phyloP scores from a whole-genome alignment of 2,888 invertebrate genomes.

The Heliconius cydno region DNA sequence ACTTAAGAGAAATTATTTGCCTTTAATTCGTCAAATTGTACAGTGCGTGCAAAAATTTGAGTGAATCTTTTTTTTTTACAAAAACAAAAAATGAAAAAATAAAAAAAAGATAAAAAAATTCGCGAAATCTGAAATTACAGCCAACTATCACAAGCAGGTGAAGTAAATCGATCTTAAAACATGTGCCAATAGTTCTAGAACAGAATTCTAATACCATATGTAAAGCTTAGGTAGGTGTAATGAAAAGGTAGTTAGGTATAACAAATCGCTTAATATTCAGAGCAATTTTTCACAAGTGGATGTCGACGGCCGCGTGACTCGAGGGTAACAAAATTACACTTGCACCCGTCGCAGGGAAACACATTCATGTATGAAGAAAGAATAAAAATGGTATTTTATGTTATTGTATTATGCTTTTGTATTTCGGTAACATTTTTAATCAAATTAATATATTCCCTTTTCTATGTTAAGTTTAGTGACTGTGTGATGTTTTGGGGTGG shows the following conservation, averaged over 20 bases:
- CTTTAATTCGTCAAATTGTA: not conserved
- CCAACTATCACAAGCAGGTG: not conserved
- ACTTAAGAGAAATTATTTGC: not conserved
- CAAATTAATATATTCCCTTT: not conserved
- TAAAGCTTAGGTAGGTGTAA: slow-evolving; percentile 23
- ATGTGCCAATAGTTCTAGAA: slow-evolving; percentile 6
- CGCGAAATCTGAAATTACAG: not conserved
- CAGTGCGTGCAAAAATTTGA: not conserved
- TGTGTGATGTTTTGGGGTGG: no score
- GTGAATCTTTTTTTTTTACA: not conserved
- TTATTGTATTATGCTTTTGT: slow-evolving; percentile 1
- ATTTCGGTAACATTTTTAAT: not conserved
- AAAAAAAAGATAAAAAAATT: not conserved
- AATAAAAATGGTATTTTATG: slow-evolving; percentile 18
- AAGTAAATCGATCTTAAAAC: slow-evolving; percentile 1
- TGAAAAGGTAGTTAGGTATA: slow-evolving; percentile 47
- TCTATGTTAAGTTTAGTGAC: not conserved
- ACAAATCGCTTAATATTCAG: slow-evolving; percentile 52
- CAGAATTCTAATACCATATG: slow-evolving; percentile 7
- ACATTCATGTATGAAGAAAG: slow-evolving; percentile 38
- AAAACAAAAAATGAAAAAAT: not conserved
- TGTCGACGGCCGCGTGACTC: slow-evolving; percentile 46
- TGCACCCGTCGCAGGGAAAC: slow-evolving; percentile 45
- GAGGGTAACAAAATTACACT: slow-evolving; percentile 52
- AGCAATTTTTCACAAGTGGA: slow-evolving; percentile 52